Evolutionary conservation across 2,113 vertebrate genomes (phyloP).

Genomic region (Paramisgurnus dabryanus): DNA sequence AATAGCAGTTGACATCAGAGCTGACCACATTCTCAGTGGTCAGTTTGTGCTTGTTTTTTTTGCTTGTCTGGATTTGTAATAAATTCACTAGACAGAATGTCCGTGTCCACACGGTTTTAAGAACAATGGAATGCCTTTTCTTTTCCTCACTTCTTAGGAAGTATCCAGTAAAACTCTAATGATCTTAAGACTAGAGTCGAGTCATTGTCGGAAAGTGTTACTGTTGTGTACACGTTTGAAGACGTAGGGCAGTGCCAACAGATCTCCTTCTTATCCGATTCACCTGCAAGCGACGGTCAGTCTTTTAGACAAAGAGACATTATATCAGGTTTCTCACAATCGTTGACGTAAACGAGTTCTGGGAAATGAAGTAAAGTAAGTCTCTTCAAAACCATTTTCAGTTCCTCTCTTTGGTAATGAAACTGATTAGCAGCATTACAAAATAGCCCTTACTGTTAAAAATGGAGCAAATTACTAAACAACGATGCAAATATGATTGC

Average conservation of each 20-base stretch:
- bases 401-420: conserved; percentile 4
- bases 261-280: background rate
- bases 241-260: background rate
- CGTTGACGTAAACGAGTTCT: no score
- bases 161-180: background rate
- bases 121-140: no score
- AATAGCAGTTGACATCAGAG: conserved; percentile 13
- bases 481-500: background rate
- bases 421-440: background rate
- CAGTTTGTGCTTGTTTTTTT: background rate
- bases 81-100: no score
- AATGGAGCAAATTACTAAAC: background rate
- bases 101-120: no score
- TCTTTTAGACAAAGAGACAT: background rate
- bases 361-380: background rate
- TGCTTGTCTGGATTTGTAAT: background rate
- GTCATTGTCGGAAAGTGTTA: background rate
- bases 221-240: background rate
- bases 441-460: background rate
- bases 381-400: conserved; percentile 1
- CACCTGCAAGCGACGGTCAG: background rate
- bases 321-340: background rate
- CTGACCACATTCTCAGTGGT: background rate
- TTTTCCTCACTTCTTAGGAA: no score
- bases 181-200: background rate